phyloP scores from a whole-genome alignment of 1,140 invertebrate genomes.

The Planococcus citri region DNA sequence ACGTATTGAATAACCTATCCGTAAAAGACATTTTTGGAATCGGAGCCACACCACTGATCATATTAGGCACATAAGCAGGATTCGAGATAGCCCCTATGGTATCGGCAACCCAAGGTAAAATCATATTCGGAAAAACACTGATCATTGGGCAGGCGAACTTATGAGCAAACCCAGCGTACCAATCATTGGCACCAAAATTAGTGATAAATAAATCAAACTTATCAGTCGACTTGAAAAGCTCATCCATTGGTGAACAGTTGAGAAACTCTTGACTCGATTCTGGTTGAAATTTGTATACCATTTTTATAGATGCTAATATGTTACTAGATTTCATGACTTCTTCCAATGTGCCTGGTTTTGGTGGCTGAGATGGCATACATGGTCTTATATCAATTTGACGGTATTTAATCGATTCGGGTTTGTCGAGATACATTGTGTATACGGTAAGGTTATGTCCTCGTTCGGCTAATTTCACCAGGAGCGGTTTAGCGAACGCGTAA shows the following conservation, averaged over 20 bases:
- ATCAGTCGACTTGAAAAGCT: background rate
- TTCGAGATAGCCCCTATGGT: background rate
- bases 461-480: slow-evolving; percentile 29
- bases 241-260: slow-evolving; percentile 12
- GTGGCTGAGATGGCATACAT: no score
- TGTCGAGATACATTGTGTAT: slow-evolving; percentile 48
- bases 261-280: no score
- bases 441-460: slow-evolving; percentile 43
- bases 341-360: no score
- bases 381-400: no score
- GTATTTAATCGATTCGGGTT: slow-evolving; percentile 34
- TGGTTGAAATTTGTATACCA: no score
- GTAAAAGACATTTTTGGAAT: background rate
- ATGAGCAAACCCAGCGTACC: background rate
- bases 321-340: no score
- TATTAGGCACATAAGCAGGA: background rate
- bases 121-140: background rate
- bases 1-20: background rate
- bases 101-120: background rate
- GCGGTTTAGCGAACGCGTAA: slow-evolving; percentile 30
- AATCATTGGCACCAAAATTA: background rate
- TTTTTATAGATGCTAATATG: no score
- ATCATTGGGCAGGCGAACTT: background rate
- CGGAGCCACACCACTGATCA: background rate
- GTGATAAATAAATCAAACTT: background rate